Conservation (phyloP, 2,888 invertebrate species). For the Malacosoma neustria region DNA sequence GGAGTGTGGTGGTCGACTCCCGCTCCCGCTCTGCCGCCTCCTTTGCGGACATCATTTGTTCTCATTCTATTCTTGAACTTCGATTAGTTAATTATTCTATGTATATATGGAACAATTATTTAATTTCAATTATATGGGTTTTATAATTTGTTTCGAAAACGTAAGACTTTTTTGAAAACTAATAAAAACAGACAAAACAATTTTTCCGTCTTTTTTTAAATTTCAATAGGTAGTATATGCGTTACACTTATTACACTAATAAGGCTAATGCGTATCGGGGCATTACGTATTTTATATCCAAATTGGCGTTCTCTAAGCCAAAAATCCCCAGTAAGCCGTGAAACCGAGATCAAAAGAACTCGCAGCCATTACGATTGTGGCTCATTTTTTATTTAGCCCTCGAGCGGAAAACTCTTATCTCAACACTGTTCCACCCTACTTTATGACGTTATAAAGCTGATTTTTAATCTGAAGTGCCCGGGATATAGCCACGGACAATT, state of each 20-base stretch:
- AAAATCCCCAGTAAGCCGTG: slow-evolving; percentile 65
- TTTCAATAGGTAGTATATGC: slow-evolving; percentile 4
- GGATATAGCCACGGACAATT: slow-evolving; percentile 43
- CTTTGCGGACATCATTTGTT: too few species aligned
- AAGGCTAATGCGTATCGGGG: slow-evolving; percentile 59
- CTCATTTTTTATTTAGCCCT: slow-evolving; percentile 72
- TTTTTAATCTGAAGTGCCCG: slow-evolving; percentile 67
- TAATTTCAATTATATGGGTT: too few species aligned
- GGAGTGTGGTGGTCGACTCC: too few species aligned
- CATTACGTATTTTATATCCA: slow-evolving; percentile 65
- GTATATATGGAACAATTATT: too few species aligned
- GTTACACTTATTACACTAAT: slow-evolving; percentile 59
- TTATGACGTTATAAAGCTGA: slow-evolving; percentile 74
- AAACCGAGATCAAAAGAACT: slow-evolving; percentile 70
- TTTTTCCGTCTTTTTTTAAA: too few species aligned
- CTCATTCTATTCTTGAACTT: too few species aligned
- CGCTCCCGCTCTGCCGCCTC: too few species aligned
- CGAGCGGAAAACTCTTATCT: slow-evolving; percentile 59
- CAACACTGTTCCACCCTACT: slow-evolving; percentile 54
- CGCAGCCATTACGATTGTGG: slow-evolving; percentile 67
- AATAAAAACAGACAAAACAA: too few species aligned
- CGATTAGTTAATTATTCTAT: too few species aligned
- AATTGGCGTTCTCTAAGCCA: slow-evolving; percentile 58
- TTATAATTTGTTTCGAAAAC: too few species aligned
- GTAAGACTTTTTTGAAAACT: too few species aligned